Evolutionary conservation across 1,140 invertebrate genomes (phyloP).

Genomic region (Drosophila nebulosa): DNA sequence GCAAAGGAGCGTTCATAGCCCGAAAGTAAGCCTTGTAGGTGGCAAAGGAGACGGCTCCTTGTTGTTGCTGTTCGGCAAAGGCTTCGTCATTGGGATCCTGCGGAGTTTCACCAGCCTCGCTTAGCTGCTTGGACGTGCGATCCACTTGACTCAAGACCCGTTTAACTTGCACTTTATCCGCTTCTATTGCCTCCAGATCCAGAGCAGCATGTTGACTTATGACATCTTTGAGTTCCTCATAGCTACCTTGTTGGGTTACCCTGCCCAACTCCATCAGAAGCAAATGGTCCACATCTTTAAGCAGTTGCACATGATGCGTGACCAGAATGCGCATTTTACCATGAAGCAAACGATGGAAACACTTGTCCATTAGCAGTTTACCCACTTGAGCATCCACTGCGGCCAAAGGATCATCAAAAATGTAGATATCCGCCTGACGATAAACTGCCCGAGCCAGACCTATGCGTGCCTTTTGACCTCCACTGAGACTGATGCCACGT

Average conservation of each 20-base stretch:
- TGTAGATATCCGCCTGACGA: conserved; percentile 85
- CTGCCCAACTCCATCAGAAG: conserved; percentile 84
- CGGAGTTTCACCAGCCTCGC: neutral
- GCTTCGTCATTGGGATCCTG: conserved; percentile 2
- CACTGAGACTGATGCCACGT: conserved; percentile 87
- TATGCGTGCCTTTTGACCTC: conserved; percentile 91
- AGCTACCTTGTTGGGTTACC: conserved; percentile 73
- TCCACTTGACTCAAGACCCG: conserved; percentile 61
- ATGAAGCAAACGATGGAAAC: conserved; percentile 85
- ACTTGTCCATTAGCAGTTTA: conserved; percentile 88
- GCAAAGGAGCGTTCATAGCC: conserved; percentile 84
- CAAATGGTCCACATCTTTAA: conserved; percentile 87
- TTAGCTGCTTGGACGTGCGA: conserved; percentile 41
- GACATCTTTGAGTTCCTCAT: conserved; percentile 64
- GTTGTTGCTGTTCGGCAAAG: conserved; percentile 72
- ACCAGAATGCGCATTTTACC: conserved; percentile 89
- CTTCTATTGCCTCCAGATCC: conserved; percentile 58
- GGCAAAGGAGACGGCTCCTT: conserved; percentile 78
- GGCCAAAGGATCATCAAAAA: conserved; percentile 91
- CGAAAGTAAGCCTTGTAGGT: conserved; percentile 87
- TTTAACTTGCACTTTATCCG: conserved; percentile 51
- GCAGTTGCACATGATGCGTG: conserved; percentile 93
- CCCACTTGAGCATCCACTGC: conserved; percentile 91
- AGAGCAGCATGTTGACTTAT: conserved; percentile 49
- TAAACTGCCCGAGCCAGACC: conserved; percentile 83